Evolutionary conservation across 2,888 invertebrate species (phyloP).

Genomic region (Molorchus minor): DNA sequence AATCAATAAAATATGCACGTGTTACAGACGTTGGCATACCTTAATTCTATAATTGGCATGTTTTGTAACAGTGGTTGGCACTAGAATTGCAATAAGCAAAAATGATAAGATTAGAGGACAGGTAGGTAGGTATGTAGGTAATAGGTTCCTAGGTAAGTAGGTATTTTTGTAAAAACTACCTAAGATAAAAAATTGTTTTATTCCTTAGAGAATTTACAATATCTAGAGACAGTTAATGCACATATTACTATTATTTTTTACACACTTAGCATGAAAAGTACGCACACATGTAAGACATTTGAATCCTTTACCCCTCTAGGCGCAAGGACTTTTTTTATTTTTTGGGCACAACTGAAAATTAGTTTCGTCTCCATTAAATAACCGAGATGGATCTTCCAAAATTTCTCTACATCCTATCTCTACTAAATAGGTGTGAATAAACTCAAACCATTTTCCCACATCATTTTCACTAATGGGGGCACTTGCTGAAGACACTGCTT

Average conservation of each 20-base stretch:
- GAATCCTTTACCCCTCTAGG: background rate
- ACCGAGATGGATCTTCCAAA: background rate
- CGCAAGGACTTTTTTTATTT: background rate
- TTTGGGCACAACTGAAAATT: too few relatives aligned
- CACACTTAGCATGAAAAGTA: background rate
- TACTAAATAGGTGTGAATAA: background rate
- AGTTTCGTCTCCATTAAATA: background rate
- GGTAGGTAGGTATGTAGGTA: too few relatives aligned
- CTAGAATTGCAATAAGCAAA: background rate
- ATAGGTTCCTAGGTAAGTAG: background rate
- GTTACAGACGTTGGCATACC: background rate
- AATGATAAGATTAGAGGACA: too few relatives aligned
- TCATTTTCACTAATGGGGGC: constrained; percentile 5
- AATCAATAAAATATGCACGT: background rate
- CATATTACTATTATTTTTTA: background rate
- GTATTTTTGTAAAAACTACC: background rate
- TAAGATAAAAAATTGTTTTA: background rate
- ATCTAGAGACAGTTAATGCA: background rate
- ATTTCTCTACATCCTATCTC: background rate
- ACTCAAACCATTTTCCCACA: constrained; percentile 10
- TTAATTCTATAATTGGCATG: background rate
- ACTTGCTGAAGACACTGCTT: constrained; percentile 3
- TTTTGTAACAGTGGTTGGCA: background rate
- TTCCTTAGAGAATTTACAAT: background rate
- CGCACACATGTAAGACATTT: background rate